Evolutionary conservation across 2,797 vertebrate species (phyloP).

Genomic region (Ctenochaetus hawaiiensis): DNA sequence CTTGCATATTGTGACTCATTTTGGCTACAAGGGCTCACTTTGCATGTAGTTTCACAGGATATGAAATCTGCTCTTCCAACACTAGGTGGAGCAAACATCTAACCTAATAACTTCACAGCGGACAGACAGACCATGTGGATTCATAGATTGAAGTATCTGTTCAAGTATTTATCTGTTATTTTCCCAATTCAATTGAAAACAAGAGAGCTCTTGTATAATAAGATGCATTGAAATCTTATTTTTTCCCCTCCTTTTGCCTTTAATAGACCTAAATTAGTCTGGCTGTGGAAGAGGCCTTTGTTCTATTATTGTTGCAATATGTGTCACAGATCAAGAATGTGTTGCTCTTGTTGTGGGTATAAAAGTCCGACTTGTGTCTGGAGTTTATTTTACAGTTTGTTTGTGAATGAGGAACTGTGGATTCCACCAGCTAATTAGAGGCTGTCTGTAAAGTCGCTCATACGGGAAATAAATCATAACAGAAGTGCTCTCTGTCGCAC

Average conservation of each 20-base stretch:
- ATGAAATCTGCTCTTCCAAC: slow-evolving; percentile 28
- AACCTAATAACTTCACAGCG: background rate
- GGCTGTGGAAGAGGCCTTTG: slow-evolving; percentile 28
- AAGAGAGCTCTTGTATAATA: background rate
- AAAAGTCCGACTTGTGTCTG: slow-evolving; percentile 38
- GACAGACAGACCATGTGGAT: background rate
- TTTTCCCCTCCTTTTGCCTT: background rate
- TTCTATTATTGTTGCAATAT: slow-evolving; percentile 35
- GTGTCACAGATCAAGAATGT: slow-evolving; percentile 40
- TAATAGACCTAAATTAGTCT: background rate
- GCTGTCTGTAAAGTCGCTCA: slow-evolving; percentile 27
- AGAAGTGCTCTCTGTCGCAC: slow-evolving; percentile 5
- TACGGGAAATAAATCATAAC: slow-evolving; percentile 40
- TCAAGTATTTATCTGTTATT: background rate
- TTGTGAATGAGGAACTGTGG: slow-evolving; percentile 22
- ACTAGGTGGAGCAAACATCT: slow-evolving; percentile 62
- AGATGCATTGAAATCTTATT: background rate
- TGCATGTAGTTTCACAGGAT: background rate
- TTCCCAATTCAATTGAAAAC: background rate
- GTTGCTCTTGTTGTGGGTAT: slow-evolving; percentile 38
- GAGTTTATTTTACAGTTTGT: slow-evolving; percentile 46
- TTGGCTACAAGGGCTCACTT: background rate
- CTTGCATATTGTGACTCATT: background rate
- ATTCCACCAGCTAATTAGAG: slow-evolving; percentile 35
- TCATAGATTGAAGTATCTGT: background rate